Percentiles rank a stretch among this genome's conserved stretches.
phyloP scores from a whole-genome alignment of 2,797 vertebrate genomes.

The Scolopax rusticola region DNA sequence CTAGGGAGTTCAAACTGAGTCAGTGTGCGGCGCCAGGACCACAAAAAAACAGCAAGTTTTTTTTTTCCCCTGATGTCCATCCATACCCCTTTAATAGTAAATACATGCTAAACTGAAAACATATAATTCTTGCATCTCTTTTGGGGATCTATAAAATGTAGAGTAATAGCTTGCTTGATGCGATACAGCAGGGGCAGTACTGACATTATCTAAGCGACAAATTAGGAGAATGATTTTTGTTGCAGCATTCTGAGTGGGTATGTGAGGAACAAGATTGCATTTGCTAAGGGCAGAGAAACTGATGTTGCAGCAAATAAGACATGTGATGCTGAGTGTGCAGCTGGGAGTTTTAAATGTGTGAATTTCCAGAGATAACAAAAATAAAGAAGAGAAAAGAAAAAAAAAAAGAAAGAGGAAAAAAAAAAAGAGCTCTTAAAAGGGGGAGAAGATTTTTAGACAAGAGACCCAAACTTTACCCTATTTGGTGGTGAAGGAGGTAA shows the following conservation, averaged over 20 bases:
- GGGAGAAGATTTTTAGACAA: not conserved
- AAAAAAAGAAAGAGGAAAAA: not conserved
- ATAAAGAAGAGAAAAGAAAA: not conserved
- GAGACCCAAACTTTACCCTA: not conserved
- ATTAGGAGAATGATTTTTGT: not conserved
- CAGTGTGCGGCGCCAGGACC: not conserved
- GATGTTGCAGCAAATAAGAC: constrained; percentile 36
- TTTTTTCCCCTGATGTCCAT: not conserved
- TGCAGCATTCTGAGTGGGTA: not conserved
- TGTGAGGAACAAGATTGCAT: constrained; percentile 1
- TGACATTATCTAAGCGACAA: not conserved
- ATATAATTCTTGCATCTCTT: not conserved
- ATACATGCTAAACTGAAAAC: not conserved
- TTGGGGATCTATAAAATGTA: not conserved
- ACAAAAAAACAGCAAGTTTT: not conserved
- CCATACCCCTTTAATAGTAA: not conserved
- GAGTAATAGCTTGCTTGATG: not conserved
- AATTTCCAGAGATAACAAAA: not conserved
- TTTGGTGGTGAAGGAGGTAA: not conserved
- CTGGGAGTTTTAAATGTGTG: not conserved
- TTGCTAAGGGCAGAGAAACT: constrained; percentile 33
- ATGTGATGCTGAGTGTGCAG: not conserved
- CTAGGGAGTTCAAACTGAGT: not conserved
- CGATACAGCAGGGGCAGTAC: not conserved
- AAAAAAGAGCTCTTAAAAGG: not conserved